Evolutionary conservation across 2,888 invertebrate species (phyloP), one percentile per base, ranked within the genome.

Genomic region (Dynastes maya): DNA sequence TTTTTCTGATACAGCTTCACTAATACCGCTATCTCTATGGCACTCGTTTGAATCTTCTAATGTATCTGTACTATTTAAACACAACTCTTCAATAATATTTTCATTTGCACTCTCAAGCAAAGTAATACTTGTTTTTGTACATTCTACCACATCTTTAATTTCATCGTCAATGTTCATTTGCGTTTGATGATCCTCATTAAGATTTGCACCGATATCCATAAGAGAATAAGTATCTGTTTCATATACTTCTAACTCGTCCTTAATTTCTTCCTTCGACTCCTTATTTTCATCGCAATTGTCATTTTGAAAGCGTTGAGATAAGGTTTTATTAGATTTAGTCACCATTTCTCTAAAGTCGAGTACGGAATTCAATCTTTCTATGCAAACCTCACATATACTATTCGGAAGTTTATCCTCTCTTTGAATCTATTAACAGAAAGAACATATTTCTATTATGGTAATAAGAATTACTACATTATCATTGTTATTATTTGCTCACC

Each of bases 261-360:
- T 11, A 4, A 16, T 53, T n/a, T 53, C n/a, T 2, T 6, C 37
- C 37, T 1, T 13, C 1, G 22, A 22, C 22, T 22, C 22, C 22
- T 22, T 22, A 22, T 22, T 22, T 22, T 22, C 22, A 22, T 22
- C 1, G 22, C 22, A 22, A 22, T 16, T 3, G 53, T 53, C 3
- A n/a, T 53, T 53, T n/a, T 1, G 13, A 53, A 16, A 1, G 4
- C 5, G 2, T 61, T 29, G 37, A 51, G 6, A 45, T 27, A 68
- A 68, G 5, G 16, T 68, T 9, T 8, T 0, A 9, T 49, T 27
- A 0, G 67, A 68, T 27, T 68, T 22, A 2, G 8, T 68, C 9
- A 51, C 49, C 67, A 49, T 68, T 9, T 8, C 6, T 68, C 22
- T 45, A 51, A 68, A 68, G 27, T 68, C 45, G 8, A 45, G 2